Base-by-base conservation (phyloP, 2,888 invertebrate genomes). In the Clunio marinus region DNA sequence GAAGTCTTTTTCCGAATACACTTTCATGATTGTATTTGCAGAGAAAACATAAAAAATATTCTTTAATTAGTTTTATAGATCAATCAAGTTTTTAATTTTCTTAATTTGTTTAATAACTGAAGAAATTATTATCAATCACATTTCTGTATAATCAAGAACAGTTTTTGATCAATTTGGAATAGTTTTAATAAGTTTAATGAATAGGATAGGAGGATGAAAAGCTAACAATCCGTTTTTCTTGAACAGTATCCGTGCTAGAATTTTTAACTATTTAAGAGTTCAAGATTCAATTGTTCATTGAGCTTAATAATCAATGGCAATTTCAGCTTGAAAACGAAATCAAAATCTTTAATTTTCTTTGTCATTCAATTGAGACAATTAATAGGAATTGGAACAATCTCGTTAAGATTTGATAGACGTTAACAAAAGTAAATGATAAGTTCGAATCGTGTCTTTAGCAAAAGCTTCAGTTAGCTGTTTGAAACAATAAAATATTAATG, bases 361-460 rank as follows among this genome's bases (percentile, higher is more conserved):
- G 63, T 63, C 63, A 63, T 46, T 63, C 63, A 63, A 63, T 63
- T 63, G 46, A 63, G 46, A 20, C 63, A 63, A 63, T 63, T 63
- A 46, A 63, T 24, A 22, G 20, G 46, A 63, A 46, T 41, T 45
- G 63, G 63, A 63, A 45, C 63, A 37, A 10, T 24, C 63, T 63
- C 63, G 63, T 63, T 63, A 63, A 63, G 22, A 17, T 22, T 45
- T 63, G 37, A 62, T 45, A 28, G 27, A 28, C 22, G 37, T 15
- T 63, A 27, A 41, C 13, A 20, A 24, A 45, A 25, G 25, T 62
- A 62, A 45, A 62, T 59, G 32, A 59, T 32, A 32, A 15, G 15
- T 7, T 45, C 4, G 45, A 7, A n/a, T 45, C 45, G n/a, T n/a
- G n/a, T n/a, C n/a, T n/a, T n/a, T n/a, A n/a, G n/a, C 13, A 45